Evolutionary conservation across 2,888 invertebrate genomes (phyloP).

Genomic region (Neuroscelio doddi): DNA sequence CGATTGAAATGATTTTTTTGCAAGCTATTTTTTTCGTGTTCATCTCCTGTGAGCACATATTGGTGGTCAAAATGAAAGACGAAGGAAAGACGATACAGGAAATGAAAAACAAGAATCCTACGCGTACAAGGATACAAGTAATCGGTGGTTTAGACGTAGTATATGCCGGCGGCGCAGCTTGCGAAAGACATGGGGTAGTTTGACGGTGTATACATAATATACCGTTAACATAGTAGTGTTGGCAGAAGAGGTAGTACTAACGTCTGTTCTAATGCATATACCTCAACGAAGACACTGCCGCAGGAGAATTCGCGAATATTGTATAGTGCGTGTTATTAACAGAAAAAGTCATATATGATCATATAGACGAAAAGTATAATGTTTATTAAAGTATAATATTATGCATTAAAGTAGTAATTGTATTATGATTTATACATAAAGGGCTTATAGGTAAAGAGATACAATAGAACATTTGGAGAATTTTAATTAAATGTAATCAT

Average conservation of each 20-base stretch:
- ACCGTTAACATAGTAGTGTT: too few species aligned
- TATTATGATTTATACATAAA: too few species aligned
- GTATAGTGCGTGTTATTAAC: too few species aligned
- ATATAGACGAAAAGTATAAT: too few species aligned
- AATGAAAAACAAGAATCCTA: conserved; percentile 21
- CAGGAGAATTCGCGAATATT: too few species aligned
- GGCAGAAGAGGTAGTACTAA: too few species aligned
- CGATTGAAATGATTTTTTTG: neutral
- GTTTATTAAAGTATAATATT: too few species aligned
- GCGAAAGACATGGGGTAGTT: conserved; percentile 19
- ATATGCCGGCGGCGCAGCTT: conserved; percentile 24
- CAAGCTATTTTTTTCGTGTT: neutral
- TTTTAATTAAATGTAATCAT: too few species aligned
- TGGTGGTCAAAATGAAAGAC: conserved; percentile 33
- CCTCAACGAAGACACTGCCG: neutral
- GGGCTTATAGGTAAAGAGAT: too few species aligned
- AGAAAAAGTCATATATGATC: too few species aligned
- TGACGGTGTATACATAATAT: conserved; percentile 10
- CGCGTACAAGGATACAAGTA: conserved; percentile 22
- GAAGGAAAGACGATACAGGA: conserved; percentile 23
- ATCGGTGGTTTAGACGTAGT: conserved; percentile 24
- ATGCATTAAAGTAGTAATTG: too few species aligned
- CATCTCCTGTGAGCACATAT: neutral
- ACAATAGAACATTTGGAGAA: too few species aligned
- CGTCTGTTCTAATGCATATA: neutral